Conservation (phyloP, 2,888 invertebrate species). For the Drosophila ochracea region DNA sequence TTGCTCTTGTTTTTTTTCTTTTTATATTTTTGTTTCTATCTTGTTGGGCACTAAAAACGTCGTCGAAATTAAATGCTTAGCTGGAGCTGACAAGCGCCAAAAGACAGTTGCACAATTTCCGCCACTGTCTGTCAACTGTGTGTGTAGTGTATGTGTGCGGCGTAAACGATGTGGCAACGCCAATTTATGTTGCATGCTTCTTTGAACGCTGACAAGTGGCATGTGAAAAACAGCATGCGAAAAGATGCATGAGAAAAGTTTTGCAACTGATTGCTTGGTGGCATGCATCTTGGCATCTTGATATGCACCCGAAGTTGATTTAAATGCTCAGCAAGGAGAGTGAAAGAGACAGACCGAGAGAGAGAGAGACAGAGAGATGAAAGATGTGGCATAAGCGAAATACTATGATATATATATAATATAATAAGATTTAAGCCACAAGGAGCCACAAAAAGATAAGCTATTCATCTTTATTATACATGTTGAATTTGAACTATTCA, state of each 20-base stretch:
- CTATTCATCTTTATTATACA: background rate
- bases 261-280: conserved; percentile 45
- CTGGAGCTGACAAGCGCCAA: conserved; percentile 61
- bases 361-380: background rate
- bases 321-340: background rate
- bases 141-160: conserved; percentile 7
- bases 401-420: background rate
- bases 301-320: conserved; percentile 20
- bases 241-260: conserved; percentile 45
- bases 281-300: conserved; percentile 41
- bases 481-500: background rate
- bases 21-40: background rate
- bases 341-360: background rate
- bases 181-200: conserved; percentile 72
- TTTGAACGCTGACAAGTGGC: conserved; percentile 56
- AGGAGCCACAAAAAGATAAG: background rate
- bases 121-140: conserved; percentile 37
- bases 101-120: conserved; percentile 75
- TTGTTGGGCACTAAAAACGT: conserved; percentile 69
- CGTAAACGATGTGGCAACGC: conserved; percentile 57
- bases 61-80: conserved; percentile 76
- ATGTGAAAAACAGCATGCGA: conserved; percentile 39
- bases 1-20: conserved; percentile 25
- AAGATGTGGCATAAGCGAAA: background rate
- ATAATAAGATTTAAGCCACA: background rate